Base-by-base conservation (phyloP, 2,797 vertebrate species). In the Sebastes baramenuke region DNA sequence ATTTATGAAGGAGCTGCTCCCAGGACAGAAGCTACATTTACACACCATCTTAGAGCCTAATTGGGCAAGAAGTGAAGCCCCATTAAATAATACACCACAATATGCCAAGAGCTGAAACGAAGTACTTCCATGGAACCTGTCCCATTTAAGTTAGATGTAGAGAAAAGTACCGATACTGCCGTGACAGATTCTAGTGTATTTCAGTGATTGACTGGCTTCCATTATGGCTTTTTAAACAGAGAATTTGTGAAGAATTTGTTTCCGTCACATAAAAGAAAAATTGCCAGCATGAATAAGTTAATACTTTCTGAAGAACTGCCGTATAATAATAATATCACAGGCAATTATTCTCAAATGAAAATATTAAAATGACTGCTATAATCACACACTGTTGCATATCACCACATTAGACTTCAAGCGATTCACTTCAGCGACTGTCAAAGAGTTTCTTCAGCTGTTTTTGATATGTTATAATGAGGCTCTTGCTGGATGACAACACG, bases 31-130 rank as follows among this genome's bases (percentile, higher is more conserved):
- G 84, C 81, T 93, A 87, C 86, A 82, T 91, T 94, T 91, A 91
- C 89, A 95, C 90, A 91, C 85, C 81, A 86, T 86, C 90, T 91
- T 85, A 79, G 83, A 80, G 90, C 87, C 87, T 96, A 96, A 96
- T 96, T 96, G 95, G 95, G 77, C 70, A 77, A 86, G 83, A 88
- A 92, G 78, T 87, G 81, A 91, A 83, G 88, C 72, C 74, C 90
- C 82, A 93, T 95, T 93, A 92, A 92, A 92, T 91, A 88, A 93
- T 90, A 82, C 67, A 66, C 54, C 71, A 80, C 16, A 78, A 75
- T 89, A 85, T 89, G 89, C 79, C 86, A 81, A 82, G 78, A 83
- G 81, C 80, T 87, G 84, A 89, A 81, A 91, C 5, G 12, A 82
- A 68, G 55, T 65, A 27, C 74, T 82, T 86, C 72, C 72, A 55